Base-by-base conservation (phyloP, 64 coral and sea anemone genomes). In the Dendronephthya gigantea region DNA sequence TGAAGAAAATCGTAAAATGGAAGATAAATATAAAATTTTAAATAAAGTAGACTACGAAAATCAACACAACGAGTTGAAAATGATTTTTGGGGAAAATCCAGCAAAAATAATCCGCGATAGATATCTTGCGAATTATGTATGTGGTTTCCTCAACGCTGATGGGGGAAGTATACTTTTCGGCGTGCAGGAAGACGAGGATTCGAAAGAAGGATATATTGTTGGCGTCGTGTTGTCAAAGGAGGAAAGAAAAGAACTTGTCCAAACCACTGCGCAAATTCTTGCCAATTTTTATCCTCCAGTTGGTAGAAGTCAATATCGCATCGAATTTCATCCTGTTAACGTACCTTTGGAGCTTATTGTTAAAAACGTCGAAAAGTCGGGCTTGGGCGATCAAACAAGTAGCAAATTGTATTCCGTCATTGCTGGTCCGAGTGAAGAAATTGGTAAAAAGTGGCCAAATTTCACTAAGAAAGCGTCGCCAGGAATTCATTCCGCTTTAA, bases 131-230 rank as follows among this genome's bases (percentile, higher is more conserved):
- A 83, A 84, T 35, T 93, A 93, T 79, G 50, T 88, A 34, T 84
- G 33, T 34, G 89, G 88, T 10, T 93, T 93, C 87, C 35, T 93
- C 1, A 93, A 90, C 48, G 85, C 39, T 19, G 19, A 13, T 5
- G 88, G 88, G 30, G 92, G 92, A 48, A 45, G 81, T 25, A 93
- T 93, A 50, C 83, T 65, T 27, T 93, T 93, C 83, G 92, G 92
- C 43, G 38, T 87, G 43, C 41, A 90, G 2, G 92, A 93, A 81
- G 81, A n/a, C n/a, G n/a, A n/a, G n/a, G n/a, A n/a, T n/a, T n/a
- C 86, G 5, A 17, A 39, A 43, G 68, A 83, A 59, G 38, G 76
- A 15, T 84, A 84, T 35, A 49, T 84, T 81, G 88, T 90, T 14
- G 92, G 88, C 13, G 49, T 93, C 34, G 85, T 86, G 37, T 37